phyloP scores from a whole-genome alignment of 2,113 vertebrate species.

The Myotis davidii region DNA sequence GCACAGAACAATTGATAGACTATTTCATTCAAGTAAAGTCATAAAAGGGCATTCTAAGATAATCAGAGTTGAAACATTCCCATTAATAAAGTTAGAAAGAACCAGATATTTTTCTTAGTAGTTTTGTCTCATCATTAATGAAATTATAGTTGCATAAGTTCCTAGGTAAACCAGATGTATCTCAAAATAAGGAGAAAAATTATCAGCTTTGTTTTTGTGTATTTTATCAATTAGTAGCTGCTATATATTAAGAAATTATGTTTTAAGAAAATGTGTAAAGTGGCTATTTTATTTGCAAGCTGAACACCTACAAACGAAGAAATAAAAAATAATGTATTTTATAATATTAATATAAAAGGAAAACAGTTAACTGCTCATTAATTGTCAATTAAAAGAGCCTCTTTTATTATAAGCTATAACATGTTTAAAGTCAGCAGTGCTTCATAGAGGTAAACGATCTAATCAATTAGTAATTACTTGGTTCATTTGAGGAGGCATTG shows the following conservation, averaged over 20 bases:
- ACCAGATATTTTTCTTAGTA: not conserved
- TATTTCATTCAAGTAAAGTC: constrained; percentile 41
- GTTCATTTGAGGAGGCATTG: constrained; percentile 79
- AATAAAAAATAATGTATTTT: constrained; percentile 62
- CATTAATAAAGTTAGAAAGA: constrained; percentile 18
- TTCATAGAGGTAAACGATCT: constrained; percentile 79
- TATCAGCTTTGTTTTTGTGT: not conserved
- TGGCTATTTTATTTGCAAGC: not conserved
- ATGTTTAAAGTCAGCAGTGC: constrained; percentile 66
- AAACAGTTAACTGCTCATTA: constrained; percentile 73
- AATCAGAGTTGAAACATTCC: not conserved
- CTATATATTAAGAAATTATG: not conserved
- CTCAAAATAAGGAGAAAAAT: not conserved
- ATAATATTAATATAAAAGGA: constrained; percentile 66
- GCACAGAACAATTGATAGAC: not conserved
- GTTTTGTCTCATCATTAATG: not conserved
- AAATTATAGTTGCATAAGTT: not conserved
- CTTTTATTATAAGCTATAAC: constrained; percentile 62
- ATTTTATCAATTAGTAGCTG: not conserved
- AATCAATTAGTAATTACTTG: constrained; percentile 83
- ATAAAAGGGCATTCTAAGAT: not conserved
- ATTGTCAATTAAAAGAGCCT: constrained; percentile 62
- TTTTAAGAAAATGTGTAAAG: not conserved
- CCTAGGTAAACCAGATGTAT: not conserved
- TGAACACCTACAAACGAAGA: not conserved